Conservation (phyloP, 1,140 invertebrate genomes). For the Papilio helenus region DNA sequence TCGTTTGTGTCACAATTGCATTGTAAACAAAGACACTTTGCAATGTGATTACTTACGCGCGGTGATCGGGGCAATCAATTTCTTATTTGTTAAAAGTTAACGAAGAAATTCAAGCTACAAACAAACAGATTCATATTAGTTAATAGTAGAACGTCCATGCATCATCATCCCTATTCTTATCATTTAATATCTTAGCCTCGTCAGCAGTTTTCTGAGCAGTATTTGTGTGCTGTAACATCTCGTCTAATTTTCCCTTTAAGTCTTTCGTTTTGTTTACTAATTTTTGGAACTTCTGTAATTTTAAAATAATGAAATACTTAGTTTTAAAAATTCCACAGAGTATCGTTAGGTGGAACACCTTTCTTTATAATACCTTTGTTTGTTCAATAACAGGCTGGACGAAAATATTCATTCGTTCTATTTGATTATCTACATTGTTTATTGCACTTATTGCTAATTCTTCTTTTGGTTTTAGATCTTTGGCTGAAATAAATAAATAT, state of each 20-base stretch:
- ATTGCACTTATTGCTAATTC: constrained; percentile 84
- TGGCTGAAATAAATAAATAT: constrained; percentile 66
- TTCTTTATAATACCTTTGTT: constrained; percentile 63
- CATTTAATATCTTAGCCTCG: constrained; percentile 86
- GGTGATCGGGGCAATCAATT: constrained; percentile 21
- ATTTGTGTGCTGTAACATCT: constrained; percentile 87
- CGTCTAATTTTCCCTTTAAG: constrained; percentile 87
- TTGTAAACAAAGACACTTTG: constrained; percentile 5
- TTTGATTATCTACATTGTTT: constrained; percentile 85
- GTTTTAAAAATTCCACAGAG: not conserved
- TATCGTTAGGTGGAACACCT: constrained; percentile 7
- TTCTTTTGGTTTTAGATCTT: constrained; percentile 73
- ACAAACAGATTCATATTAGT: not conserved
- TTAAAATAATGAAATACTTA: constrained; percentile 31
- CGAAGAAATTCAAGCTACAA: not conserved
- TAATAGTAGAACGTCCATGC: not conserved
- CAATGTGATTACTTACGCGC: constrained; percentile 1
- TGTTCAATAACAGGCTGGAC: constrained; percentile 86
- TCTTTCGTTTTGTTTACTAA: constrained; percentile 84
- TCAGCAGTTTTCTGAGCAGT: constrained; percentile 84
- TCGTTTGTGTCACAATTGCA: constrained; percentile 9
- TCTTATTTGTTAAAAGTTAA: constrained; percentile 33
- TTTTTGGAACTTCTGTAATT: constrained; percentile 74
- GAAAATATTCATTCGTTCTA: constrained; percentile 87
- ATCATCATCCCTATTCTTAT: constrained; percentile 83